Percentiles rank a stretch among this genome's conserved stretches.
These are phyloP conservation scores for Xiphophorus birchmanni DNA, from an alignment of 2,797 vertebrate species.

Conservation along the genomic window DNA sequence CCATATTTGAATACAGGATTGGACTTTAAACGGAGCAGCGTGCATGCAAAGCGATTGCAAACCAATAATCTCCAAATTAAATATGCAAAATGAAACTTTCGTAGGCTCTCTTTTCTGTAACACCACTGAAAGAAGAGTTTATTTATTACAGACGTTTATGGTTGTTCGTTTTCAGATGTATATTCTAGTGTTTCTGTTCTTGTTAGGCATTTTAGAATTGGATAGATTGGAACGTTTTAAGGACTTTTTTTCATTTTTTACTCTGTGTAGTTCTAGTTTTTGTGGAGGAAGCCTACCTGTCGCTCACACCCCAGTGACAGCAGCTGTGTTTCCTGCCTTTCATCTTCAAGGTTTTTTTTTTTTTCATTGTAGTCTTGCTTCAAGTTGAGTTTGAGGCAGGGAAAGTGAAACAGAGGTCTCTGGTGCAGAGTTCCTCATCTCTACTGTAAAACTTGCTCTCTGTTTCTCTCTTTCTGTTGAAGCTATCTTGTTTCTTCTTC, in stretches of 20 bases:
- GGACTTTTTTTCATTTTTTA: neutral
- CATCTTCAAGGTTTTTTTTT: conserved; percentile 53
- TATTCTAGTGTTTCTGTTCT: neutral
- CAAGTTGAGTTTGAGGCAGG: conserved; percentile 19
- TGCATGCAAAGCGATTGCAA: conserved; percentile 7
- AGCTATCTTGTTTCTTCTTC: conserved; percentile 1
- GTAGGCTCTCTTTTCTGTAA: conserved; percentile 10
- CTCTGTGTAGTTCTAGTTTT: conserved; percentile 16
- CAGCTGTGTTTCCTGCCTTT: conserved; percentile 75
- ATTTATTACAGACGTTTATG: conserved; percentile 8
- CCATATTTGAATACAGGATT: conserved; percentile 25
- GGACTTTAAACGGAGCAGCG: conserved; percentile 20
- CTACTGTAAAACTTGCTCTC: conserved; percentile 7
- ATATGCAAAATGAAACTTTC: conserved; percentile 23
- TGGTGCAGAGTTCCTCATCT: conserved; percentile 36
- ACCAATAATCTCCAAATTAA: neutral
- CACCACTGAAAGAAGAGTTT: conserved; percentile 24
- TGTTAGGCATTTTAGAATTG: neutral
- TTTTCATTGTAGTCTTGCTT: conserved; percentile 52
- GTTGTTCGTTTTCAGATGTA: neutral
- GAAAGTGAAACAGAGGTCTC: conserved; percentile 27
- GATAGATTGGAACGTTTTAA: neutral
- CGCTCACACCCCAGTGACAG: conserved; percentile 46
- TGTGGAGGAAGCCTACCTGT: conserved; percentile 46
- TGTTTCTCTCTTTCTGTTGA: neutral